Base-by-base conservation (phyloP, 2,797 vertebrate species). In the Anisognathus igniventris region DNA sequence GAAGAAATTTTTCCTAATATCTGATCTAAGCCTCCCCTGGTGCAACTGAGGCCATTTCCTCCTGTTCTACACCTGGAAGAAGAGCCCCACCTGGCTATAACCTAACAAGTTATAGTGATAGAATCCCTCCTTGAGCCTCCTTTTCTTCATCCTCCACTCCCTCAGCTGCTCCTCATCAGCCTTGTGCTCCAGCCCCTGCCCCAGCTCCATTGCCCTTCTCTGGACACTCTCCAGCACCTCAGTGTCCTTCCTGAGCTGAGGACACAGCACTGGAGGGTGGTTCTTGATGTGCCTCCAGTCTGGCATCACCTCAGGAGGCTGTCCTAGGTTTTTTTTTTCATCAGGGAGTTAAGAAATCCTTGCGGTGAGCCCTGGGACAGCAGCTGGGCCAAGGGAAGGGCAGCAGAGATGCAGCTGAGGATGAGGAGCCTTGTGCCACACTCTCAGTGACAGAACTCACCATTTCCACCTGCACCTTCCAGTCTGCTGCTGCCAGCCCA, bases 191-290 rank as follows among this genome's bases (percentile, higher is more conserved):
- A 56, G 35, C 0, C 13, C 47, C 77, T 31, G 17, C 28, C 11
- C 56, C 33, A 25, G 56, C 56, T 4, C 56, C 56, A 57, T 3
- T 35, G 33, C 23, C 33, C 33, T 25, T 35, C 33, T 35, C 56
- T 35, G 56, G 33, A 18, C 56, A 17, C 16, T 50, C 42, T 28
- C 66, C 28, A 61, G 24, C 42, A 1, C 42, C 60, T 77, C 66
- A 19, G 0, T 3, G 42, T 2, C 53, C 33, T 20, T 50, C n/a
- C 7, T n/a, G 42, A 14, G 3, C 24, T 8, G 47, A 35, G 33
- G 47, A 28, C 22, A 9, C 8, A 31, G 53, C 3, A 23, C 11
- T 48, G 1, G 0, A 61, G 31, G 21, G 21, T 33, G 53, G 9
- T 1, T 76, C 73, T 73, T 48, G 25, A 23, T 51, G 48, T 47